These are phyloP conservation scores for Apodemus speciosus DNA, from an alignment of 2,113 vertebrate genomes.

Conservation along the genomic window DNA sequence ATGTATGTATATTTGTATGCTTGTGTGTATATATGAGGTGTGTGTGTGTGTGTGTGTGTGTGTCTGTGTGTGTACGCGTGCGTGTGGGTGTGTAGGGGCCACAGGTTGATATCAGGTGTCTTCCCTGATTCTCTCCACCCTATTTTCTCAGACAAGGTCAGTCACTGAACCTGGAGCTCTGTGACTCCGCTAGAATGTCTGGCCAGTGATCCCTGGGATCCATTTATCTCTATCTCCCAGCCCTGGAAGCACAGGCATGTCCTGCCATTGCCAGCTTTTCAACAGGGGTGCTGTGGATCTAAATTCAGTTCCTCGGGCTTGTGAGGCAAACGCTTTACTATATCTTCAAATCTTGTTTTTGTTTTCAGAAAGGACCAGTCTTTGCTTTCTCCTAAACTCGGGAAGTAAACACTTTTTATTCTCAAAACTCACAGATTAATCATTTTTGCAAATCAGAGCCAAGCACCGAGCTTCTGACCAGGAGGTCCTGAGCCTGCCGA, in stretches of 20 bases:
- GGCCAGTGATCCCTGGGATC: background rate
- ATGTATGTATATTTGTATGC: background rate
- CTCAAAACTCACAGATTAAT: conserved; percentile 77
- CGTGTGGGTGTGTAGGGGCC: background rate
- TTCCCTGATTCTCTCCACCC: background rate
- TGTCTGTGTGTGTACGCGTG: rapidly evolving
- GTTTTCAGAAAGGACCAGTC: conserved; percentile 56
- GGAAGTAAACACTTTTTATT: conserved; percentile 60
- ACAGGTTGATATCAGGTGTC: background rate
- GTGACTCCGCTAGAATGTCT: no score
- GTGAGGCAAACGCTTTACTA: background rate
- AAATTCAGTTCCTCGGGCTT: background rate
- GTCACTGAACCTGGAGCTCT: background rate
- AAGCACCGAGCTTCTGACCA: conserved; percentile 52
- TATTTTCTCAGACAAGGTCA: background rate
- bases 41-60: background rate
- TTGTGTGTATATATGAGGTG: background rate
- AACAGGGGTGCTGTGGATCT: background rate
- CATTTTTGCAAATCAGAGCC: conserved; percentile 74
- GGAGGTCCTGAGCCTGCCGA: background rate
- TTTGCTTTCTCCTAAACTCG: conserved; percentile 58
- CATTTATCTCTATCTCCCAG: background rate
- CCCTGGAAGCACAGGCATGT: background rate
- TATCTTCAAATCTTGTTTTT: conserved; percentile 33
- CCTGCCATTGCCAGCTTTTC: no score